phyloP scores from a whole-genome alignment of 1,140 invertebrate species.

The Sitodiplosis mosellana region DNA sequence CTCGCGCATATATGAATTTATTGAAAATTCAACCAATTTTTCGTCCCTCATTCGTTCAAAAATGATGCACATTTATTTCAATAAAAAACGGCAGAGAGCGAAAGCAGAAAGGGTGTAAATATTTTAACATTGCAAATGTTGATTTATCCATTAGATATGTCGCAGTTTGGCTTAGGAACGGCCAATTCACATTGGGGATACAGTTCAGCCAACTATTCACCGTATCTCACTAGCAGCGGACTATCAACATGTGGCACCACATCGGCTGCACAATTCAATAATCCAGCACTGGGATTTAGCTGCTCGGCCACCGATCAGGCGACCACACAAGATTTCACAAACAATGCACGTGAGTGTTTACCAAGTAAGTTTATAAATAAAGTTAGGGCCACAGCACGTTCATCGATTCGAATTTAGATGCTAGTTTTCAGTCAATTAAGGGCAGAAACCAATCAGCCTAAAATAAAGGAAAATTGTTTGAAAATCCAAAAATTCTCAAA shows the following conservation, averaged over 20 bases:
- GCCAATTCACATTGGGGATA: slow-evolving; percentile 69
- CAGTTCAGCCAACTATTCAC: slow-evolving; percentile 60
- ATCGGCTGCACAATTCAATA: slow-evolving; percentile 42
- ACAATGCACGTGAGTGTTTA: slow-evolving; percentile 27
- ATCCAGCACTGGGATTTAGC: slow-evolving; percentile 40
- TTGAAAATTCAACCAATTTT: too few species aligned
- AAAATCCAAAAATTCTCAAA: background rate
- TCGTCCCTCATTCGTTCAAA: too few species aligned
- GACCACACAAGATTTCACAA: slow-evolving; percentile 42
- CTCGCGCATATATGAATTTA: too few species aligned
- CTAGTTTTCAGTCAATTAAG: background rate
- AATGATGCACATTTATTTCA: background rate
- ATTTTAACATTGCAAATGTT: background rate
- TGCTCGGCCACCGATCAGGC: slow-evolving; percentile 49
- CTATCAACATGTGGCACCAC: slow-evolving; percentile 45
- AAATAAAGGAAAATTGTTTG: background rate
- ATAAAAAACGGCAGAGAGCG: background rate
- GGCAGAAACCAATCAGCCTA: background rate
- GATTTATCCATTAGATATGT: slow-evolving; percentile 39
- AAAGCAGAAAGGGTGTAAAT: background rate
- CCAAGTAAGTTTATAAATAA: slow-evolving; percentile 17
- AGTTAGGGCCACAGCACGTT: background rate
- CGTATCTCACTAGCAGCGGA: slow-evolving; percentile 46
- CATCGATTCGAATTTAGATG: background rate
- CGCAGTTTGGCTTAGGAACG: slow-evolving; percentile 55